Evolutionary conservation across 23 tunicate genomes (phyloP).

Genomic region (Oikopleura albicans): DNA sequence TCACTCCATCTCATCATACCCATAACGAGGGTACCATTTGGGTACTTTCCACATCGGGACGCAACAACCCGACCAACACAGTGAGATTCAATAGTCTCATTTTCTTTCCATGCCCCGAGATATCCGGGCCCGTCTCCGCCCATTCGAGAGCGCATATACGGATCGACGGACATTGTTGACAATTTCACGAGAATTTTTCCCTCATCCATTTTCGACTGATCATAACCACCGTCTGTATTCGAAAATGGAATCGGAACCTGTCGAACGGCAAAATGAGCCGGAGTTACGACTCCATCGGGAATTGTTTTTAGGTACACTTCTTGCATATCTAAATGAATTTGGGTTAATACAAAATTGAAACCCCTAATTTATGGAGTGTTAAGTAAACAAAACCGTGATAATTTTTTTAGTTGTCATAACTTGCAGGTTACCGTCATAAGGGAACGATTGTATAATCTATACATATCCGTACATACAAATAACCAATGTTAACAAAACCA

Average conservation of each 20-base stretch:
- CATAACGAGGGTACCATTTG: conserved; percentile 21
- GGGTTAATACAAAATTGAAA: too few relatives aligned
- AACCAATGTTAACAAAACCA: too few relatives aligned
- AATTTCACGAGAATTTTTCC: neutral
- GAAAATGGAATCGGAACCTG: neutral
- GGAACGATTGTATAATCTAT: too few relatives aligned
- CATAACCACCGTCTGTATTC: neutral
- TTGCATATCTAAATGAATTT: neutral
- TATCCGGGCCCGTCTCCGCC: conserved; percentile 21
- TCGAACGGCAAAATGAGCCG: neutral
- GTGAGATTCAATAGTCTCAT: conserved; percentile 14
- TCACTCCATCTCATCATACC: conserved; percentile 21
- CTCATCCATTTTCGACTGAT: neutral
- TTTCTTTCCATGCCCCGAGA: conserved; percentile 18
- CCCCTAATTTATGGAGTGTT: too few relatives aligned
- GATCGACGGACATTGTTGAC: conserved; percentile 18
- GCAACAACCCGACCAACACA: conserved; percentile 23
- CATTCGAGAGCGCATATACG: conserved; percentile 27
- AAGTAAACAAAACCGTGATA: too few relatives aligned
- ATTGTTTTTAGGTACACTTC: neutral
- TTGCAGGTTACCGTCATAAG: too few relatives aligned
- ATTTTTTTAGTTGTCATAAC: too few relatives aligned
- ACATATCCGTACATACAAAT: too few relatives aligned
- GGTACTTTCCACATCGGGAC: conserved; percentile 3
- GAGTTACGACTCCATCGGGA: neutral